phyloP scores from a whole-genome alignment of 2,888 invertebrate genomes.

The Drosophila colorata region DNA sequence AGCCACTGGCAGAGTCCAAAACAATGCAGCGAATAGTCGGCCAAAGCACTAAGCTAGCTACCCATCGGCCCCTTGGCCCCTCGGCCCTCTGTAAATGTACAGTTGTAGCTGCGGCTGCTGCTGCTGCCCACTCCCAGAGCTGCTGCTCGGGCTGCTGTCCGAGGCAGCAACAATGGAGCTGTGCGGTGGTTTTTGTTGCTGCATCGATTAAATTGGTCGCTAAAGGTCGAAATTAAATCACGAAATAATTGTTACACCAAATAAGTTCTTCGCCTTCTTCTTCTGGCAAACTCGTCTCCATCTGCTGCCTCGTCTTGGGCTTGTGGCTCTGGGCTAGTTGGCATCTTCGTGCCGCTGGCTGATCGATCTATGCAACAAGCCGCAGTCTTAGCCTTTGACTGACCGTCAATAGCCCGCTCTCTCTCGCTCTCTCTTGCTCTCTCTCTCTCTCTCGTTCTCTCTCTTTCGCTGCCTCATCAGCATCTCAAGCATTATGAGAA shows the following conservation, averaged over 20 bases:
- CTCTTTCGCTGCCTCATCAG: conserved; percentile 11
- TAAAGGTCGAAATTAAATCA: conserved; percentile 81
- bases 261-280: conserved; percentile 72
- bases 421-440: not conserved
- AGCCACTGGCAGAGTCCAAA: conserved; percentile 66
- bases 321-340: conserved; percentile 25
- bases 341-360: conserved; percentile 39
- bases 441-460: conserved; percentile 2
- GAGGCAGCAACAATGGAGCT: conserved; percentile 36
- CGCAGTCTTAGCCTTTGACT: conserved; percentile 45
- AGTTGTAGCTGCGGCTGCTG: conserved; percentile 55
- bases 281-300: conserved; percentile 5
- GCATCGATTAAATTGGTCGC: conserved; percentile 82
- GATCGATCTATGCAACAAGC: conserved; percentile 47
- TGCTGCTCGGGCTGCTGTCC: conserved; percentile 46
- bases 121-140: conserved; percentile 69
- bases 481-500: conserved; percentile 25
- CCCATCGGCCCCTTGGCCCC: not conserved
- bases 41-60: conserved; percentile 20
- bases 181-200: conserved; percentile 47
- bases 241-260: conserved; percentile 81
- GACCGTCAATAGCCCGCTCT: conserved; percentile 44
- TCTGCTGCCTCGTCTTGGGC: not conserved
- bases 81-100: conserved; percentile 44
- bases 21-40: conserved; percentile 54